phyloP scores from a whole-genome alignment of 2,888 invertebrate genomes.

The Hofmannophila pseudospretella region DNA sequence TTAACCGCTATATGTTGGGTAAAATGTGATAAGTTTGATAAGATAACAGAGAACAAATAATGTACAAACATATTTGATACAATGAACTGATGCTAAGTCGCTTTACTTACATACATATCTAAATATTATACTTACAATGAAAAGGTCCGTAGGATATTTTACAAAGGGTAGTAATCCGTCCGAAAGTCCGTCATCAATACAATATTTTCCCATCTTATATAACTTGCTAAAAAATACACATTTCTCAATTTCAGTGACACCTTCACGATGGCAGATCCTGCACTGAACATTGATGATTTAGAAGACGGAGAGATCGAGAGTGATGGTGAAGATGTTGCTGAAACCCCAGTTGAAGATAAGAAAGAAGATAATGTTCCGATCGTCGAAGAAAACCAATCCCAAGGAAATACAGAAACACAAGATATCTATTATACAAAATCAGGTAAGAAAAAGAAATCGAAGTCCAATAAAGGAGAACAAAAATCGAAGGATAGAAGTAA shows the following conservation, averaged over 20 bases:
- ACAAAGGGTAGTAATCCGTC: too few relatives aligned
- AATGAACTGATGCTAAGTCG: too few relatives aligned
- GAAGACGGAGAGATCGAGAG: conserved; percentile 93
- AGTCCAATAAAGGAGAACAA: conserved; percentile 65
- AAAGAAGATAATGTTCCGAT: conserved; percentile 26
- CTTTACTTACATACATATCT: too few relatives aligned
- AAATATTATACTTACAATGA: too few relatives aligned
- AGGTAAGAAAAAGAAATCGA: conserved; percentile 74
- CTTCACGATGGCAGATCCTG: conserved; percentile 52
- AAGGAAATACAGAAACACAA: conserved; percentile 40
- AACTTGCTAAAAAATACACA: too few relatives aligned
- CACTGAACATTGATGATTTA: conserved; percentile 78
- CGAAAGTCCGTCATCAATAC: too few relatives aligned
- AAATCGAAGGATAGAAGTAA: conserved; percentile 71
- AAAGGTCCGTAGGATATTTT: too few relatives aligned
- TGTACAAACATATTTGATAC: too few relatives aligned
- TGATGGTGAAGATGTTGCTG: conserved; percentile 65
- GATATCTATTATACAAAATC: conserved; percentile 56
- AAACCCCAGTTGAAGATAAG: conserved; percentile 36
- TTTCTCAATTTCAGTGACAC: conserved; percentile 56
- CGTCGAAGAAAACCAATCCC: conserved; percentile 18
- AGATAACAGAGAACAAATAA: too few relatives aligned
- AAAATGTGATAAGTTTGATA: too few relatives aligned
- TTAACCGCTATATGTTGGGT: too few relatives aligned
- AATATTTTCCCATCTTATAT: too few relatives aligned